Conservation (phyloP, 2,888 invertebrate genomes). For the Zygogramma bicolorata region DNA sequence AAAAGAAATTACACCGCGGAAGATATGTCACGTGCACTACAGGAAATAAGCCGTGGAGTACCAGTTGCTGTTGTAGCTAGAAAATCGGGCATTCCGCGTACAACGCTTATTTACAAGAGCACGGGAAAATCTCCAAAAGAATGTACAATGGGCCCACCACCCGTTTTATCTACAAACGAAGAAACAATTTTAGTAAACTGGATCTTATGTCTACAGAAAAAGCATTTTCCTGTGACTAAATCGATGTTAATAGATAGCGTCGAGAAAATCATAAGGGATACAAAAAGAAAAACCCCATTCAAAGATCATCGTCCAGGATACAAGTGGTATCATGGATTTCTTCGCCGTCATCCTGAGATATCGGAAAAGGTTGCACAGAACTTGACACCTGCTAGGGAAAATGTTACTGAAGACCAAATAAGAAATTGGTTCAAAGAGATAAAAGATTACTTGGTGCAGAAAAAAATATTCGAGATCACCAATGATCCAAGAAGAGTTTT, state of each 20-base stretch:
- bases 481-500: constrained; percentile 54
- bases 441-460: constrained; percentile 49
- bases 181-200: neutral
- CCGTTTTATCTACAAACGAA: constrained; percentile 2
- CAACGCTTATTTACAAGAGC: neutral
- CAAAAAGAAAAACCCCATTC: constrained; percentile 12
- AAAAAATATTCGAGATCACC: constrained; percentile 28
- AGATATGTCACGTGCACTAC: neutral
- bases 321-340: constrained; percentile 27
- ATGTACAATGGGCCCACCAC: constrained; percentile 12
- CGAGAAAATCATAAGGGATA: constrained; percentile 22
- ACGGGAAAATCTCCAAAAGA: neutral
- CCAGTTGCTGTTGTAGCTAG: neutral
- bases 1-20: neutral
- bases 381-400: constrained; percentile 40
- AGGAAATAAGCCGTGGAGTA: neutral
- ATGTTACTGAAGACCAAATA: constrained; percentile 54
- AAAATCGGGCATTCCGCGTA: neutral
- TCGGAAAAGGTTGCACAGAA: constrained; percentile 21
- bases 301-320: constrained; percentile 4
- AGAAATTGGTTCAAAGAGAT: constrained; percentile 55
- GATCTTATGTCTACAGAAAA: neutral
- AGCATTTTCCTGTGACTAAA: constrained; percentile 27
- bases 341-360: neutral
- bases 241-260: constrained; percentile 27